These are phyloP conservation scores for Notiomystis cincta DNA, from an alignment of 2,113 vertebrate species.

Conservation along the genomic window DNA sequence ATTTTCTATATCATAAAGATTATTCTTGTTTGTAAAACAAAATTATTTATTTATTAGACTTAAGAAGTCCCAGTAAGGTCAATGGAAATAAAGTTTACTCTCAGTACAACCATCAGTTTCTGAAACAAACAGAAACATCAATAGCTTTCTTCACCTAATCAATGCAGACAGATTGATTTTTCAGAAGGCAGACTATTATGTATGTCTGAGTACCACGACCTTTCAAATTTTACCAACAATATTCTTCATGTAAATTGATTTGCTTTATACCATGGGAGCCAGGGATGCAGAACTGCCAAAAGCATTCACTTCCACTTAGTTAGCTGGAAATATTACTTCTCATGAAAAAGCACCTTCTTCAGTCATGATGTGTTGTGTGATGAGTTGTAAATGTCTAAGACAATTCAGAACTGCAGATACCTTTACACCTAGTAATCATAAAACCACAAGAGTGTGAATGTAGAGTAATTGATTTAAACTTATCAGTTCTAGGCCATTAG, in stretches of 20 bases:
- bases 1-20: background rate
- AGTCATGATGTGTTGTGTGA: background rate
- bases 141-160: background rate
- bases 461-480: constrained; percentile 2
- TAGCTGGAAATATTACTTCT: background rate
- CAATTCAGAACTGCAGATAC: background rate
- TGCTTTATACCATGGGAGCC: background rate
- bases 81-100: background rate
- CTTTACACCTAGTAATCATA: background rate
- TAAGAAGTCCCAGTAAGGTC: background rate
- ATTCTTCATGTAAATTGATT: constrained; percentile 36
- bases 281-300: background rate
- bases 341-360: background rate
- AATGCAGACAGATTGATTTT: constrained; percentile 24
- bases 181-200: background rate
- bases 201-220: background rate
- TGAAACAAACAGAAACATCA: constrained; percentile 7
- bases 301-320: background rate
- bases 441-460: constrained; percentile 18
- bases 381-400: constrained; percentile 2
- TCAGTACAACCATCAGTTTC: background rate
- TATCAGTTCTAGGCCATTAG: constrained; percentile 36
- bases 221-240: constrained; percentile 27
- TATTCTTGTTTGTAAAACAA: background rate
- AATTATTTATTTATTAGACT: background rate